phyloP scores from a whole-genome alignment of 2,797 vertebrate genomes.

The Notoglanidium macrostoma region DNA sequence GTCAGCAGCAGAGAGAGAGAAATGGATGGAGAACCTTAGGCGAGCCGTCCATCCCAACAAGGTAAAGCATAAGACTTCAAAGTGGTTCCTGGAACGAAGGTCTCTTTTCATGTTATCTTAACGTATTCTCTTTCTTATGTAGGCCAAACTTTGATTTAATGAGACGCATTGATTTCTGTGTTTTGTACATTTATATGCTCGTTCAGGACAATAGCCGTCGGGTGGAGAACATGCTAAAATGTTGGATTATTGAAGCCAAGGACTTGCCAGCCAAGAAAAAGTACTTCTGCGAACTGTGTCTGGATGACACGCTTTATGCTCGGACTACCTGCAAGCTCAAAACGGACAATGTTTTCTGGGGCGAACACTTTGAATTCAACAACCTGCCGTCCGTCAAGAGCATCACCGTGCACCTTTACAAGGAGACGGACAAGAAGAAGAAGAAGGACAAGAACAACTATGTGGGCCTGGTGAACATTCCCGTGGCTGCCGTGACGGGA shows the following conservation, averaged over 20 bases:
- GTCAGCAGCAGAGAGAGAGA: slow-evolving; percentile 91
- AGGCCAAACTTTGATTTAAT: background rate
- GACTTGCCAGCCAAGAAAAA: slow-evolving; percentile 94
- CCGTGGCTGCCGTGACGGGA: slow-evolving; percentile 81
- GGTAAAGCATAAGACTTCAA: slow-evolving; percentile 42
- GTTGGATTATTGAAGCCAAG: slow-evolving; percentile 96
- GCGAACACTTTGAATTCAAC: slow-evolving; percentile 94
- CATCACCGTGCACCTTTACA: slow-evolving; percentile 94
- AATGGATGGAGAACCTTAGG: slow-evolving; percentile 97
- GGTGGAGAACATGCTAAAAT: slow-evolving; percentile 87
- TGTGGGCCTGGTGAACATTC: slow-evolving; percentile 90
- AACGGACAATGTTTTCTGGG: slow-evolving; percentile 96
- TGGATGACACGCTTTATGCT: slow-evolving; percentile 93
- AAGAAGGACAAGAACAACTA: slow-evolving; percentile 98
- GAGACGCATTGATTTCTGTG: background rate
- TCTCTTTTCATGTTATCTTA: background rate
- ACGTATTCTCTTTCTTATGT: background rate
- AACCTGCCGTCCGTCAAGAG: slow-evolving; percentile 82
- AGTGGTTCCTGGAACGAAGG: background rate
- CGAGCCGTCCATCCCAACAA: slow-evolving; percentile 91
- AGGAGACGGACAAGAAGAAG: slow-evolving; percentile 94
- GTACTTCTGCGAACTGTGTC: slow-evolving; percentile 96
- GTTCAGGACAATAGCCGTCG: slow-evolving; percentile 88
- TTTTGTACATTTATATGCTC: background rate
- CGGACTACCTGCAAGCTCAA: slow-evolving; percentile 95